Evolutionary conservation across 2,888 invertebrate genomes (phyloP).

Genomic region (Galerucella pusilla): DNA sequence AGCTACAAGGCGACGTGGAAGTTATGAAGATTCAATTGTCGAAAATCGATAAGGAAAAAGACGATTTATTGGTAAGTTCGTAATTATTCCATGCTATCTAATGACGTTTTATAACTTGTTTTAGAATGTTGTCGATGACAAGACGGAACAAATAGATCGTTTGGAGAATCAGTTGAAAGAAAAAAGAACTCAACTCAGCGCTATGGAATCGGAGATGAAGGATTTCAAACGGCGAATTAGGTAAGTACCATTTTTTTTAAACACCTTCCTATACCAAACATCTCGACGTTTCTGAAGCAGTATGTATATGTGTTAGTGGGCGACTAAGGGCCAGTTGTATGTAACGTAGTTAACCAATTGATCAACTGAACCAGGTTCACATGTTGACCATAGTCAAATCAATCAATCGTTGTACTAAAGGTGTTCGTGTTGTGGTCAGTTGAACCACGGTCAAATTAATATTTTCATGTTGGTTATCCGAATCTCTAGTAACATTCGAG

Average conservation of each 20-base stretch:
- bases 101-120: constrained; percentile 47
- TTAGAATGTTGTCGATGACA: constrained; percentile 76
- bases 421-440: too few relatives aligned
- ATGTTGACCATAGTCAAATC: too few relatives aligned
- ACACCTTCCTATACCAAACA: too few relatives aligned
- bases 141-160: constrained; percentile 75
- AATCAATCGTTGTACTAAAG: too few relatives aligned
- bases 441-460: too few relatives aligned
- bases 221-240: constrained; percentile 71
- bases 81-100: constrained; percentile 16
- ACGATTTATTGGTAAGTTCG: constrained; percentile 69
- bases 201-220: constrained; percentile 68
- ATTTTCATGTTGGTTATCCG: too few relatives aligned
- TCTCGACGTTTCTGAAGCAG: too few relatives aligned
- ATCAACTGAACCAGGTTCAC: too few relatives aligned
- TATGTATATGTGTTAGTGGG: too few relatives aligned
- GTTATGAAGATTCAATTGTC: constrained; percentile 73
- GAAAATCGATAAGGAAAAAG: constrained; percentile 78
- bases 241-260: constrained; percentile 57
- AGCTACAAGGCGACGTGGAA: constrained; percentile 73
- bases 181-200: constrained; percentile 69
- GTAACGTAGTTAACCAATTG: too few relatives aligned
- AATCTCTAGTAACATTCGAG: too few relatives aligned
- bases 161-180: constrained; percentile 75
- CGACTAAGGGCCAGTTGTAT: too few relatives aligned